Evolutionary conservation across 2,888 invertebrate species (phyloP).

Genomic region (Tenthredo scrophulariae): DNA sequence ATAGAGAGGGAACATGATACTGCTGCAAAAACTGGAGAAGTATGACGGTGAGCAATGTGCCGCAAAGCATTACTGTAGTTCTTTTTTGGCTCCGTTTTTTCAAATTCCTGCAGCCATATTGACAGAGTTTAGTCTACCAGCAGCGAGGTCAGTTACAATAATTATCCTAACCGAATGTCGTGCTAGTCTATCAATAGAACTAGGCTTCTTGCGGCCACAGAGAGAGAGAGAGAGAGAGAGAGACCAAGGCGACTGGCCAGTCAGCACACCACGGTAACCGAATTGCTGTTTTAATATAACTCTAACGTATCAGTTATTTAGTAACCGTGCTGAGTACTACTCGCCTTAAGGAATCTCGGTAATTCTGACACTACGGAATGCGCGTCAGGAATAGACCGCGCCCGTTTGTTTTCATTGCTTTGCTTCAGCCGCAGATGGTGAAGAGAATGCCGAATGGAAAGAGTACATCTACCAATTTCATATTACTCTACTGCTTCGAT

Average conservation of each 20-base stretch:
- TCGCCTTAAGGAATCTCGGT: neutral
- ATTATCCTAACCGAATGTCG: constrained; percentile 39
- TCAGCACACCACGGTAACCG: neutral
- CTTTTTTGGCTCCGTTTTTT: neutral
- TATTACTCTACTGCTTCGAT: neutral
- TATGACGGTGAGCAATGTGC: neutral
- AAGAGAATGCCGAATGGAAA: no score
- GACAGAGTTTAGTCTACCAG: constrained; percentile 16
- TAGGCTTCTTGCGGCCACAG: neutral
- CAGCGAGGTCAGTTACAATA: constrained; percentile 43
- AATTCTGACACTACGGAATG: constrained; percentile 37
- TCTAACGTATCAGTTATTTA: constrained; percentile 36
- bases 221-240: neutral
- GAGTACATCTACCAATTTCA: neutral
- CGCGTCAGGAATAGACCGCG: constrained; percentile 45
- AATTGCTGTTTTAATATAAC: constrained; percentile 32
- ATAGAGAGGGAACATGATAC: neutral
- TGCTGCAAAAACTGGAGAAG: neutral
- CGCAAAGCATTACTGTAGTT: neutral
- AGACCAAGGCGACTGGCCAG: constrained; percentile 19
- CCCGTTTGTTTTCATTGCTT: constrained; percentile 30
- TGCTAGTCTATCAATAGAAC: constrained; percentile 35
- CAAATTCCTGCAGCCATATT: neutral
- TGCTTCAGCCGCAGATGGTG: neutral
- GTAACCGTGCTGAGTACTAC: constrained; percentile 1